Evolutionary conservation across 2,888 invertebrate species (phyloP), one percentile per base, ranked within the genome.

Genomic region (Chirona hameri): DNA sequence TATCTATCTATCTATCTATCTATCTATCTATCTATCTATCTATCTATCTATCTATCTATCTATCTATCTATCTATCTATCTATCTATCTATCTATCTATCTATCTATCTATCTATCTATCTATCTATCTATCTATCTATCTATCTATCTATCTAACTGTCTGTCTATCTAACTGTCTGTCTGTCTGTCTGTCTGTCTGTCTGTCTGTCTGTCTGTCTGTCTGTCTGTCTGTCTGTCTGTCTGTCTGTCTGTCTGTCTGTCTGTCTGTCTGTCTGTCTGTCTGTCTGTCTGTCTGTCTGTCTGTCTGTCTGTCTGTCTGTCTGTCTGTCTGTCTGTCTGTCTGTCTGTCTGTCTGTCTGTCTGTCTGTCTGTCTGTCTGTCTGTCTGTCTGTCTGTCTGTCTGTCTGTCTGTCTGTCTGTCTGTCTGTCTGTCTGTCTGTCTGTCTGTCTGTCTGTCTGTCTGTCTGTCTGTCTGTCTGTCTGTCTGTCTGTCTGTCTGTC

Each of bases 311-410:
- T 81, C 81, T 81, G 48, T 57, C 81, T 81, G 57, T 81, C 81
- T 57, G 48, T 81, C 55, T 83, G 85, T 85, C 82, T 86, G 84
- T 82, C 84, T 52, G 14, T 82, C 52, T 60, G 27, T 81, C 55
- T 81, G 48, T 81, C 55, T 57, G 48, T 81, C 55, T 81, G 48
- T 57, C 55, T 81, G 48, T 81, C 55, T 57, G 27, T 81, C 29
- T 81, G 24, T 60, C n/a, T 57, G 18, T 57, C 57, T 21, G 12
- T 57, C 57, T 57, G n/a, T n/a, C n/a, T n/a, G n/a, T n/a, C n/a
- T n/a, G n/a, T n/a, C n/a, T n/a, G n/a, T n/a, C n/a, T n/a, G n/a
- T n/a, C n/a, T n/a, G n/a, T n/a, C n/a, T n/a, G n/a, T n/a, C n/a
- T n/a, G n/a, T n/a, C n/a, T n/a, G n/a, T n/a, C n/a, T n/a, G n/a